Evolutionary conservation across 2,113 vertebrate species (phyloP).

Genomic region (Chionis minor): DNA sequence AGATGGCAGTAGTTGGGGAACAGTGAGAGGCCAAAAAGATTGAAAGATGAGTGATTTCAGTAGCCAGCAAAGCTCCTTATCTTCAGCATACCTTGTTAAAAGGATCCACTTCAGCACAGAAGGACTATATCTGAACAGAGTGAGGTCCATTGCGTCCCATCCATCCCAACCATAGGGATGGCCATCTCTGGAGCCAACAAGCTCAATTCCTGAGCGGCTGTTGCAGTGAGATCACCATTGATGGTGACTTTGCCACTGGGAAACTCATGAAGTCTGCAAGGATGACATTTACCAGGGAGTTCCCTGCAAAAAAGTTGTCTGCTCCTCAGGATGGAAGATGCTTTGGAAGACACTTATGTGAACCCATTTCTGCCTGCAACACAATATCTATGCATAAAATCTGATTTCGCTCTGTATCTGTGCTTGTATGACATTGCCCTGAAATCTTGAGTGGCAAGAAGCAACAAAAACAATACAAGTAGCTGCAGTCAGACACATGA

Average conservation of each 20-base stretch:
- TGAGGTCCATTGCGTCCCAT: not conserved
- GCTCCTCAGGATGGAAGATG: not conserved
- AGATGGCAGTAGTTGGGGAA: not conserved
- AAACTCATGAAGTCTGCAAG: not conserved
- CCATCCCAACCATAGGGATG: not conserved
- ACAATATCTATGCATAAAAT: not conserved
- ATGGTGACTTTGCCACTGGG: not conserved
- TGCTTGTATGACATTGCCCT: not conserved
- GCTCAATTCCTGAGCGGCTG: not conserved
- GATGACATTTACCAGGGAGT: not conserved
- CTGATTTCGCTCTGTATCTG: not conserved
- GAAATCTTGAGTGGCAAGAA: not conserved
- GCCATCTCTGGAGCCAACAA: not conserved
- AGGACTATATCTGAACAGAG: not conserved
- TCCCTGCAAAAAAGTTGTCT: not conserved
- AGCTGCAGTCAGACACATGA: not conserved
- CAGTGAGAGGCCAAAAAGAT: not conserved
- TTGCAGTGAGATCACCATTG: not conserved
- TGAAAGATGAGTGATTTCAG: not conserved
- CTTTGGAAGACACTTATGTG: not conserved
- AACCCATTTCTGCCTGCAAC: not conserved
- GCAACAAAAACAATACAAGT: not conserved
- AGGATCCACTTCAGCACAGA: not conserved
- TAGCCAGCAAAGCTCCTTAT: not conserved
- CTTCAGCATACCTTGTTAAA: not conserved